Base-by-base conservation (phyloP, 2,113 vertebrate species). In the Anser brachyrhynchus region DNA sequence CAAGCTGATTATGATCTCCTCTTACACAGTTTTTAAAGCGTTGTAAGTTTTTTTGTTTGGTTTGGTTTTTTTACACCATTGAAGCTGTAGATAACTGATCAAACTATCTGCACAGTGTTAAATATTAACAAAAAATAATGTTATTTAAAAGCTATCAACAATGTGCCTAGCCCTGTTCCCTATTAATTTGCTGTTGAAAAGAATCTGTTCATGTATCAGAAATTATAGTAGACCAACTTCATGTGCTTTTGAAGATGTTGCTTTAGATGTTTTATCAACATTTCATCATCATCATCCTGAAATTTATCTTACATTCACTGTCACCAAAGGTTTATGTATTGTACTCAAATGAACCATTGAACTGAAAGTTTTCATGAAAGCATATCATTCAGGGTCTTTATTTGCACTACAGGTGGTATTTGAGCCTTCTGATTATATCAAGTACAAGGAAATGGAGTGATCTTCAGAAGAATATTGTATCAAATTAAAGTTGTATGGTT, bases 21-120 rank as follows among this genome's bases (percentile, higher is more conserved):
- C 8, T 70, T 70, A 10, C 1, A 1, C 5, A 51, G 14, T 25
- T 75, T 62, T 73, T 18, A 52, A 72, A 76, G 2, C 35, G 5
- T 16, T 62, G 2, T 25, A 43, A 52, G 15, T 11, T 49, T 21
- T 49, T 46, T 21, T 10, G 46, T 10, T 21, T 49, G 20, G 20
- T 21, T 21, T 49, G 20, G 20, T 21, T 49, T 69, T n/a, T 86
- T 44, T 58, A 35, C 2, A 13, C 4, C 37, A 84, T 16, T 0
- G 2, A 41, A 70, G 2, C 3, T 55, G 3, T 67, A 31, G 10
- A 26, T 51, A 85, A 54, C 9, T 0, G 1, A 26, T 52, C 13
- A 71, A n/a, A 31, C 12, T 67, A 49, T 51, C 16, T 55, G 3
- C 12, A 44, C 1, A 51, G 8, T 25, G 6, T 52, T 58, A 58